phyloP scores from a whole-genome alignment of 2,888 invertebrate species.

The Heliconius sara region DNA sequence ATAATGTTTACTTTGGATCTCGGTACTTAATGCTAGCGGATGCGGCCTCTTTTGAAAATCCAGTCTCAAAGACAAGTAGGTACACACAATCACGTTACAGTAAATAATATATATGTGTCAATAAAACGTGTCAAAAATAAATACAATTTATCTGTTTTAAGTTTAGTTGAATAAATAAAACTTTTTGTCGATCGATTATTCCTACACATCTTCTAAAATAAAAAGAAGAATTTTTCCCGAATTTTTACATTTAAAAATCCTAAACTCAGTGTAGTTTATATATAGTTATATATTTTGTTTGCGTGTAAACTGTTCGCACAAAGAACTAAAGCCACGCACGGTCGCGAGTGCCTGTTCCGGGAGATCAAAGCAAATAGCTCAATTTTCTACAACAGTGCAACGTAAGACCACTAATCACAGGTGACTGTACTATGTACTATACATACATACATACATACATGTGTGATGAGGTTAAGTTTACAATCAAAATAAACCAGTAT shows the following conservation, averaged over 20 bases:
- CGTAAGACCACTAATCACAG: conserved; percentile 27
- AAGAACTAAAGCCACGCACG: conserved; percentile 19
- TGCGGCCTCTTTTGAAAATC: no score
- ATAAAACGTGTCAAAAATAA: no score
- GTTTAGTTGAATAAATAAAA: no score
- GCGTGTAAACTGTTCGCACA: conserved; percentile 2
- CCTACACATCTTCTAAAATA: no score
- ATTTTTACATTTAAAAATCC: not conserved
- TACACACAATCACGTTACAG: no score
- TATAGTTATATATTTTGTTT: not conserved
- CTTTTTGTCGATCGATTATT: no score
- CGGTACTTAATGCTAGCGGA: conserved; percentile 31
- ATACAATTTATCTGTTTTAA: no score
- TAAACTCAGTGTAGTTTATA: not conserved
- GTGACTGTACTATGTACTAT: not conserved
- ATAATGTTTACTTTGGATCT: conserved; percentile 50
- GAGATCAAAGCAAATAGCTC: conserved; percentile 1
- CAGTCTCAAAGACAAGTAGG: no score
- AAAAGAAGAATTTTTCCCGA: not conserved
- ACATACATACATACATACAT: not conserved
- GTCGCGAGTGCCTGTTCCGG: conserved; percentile 19
- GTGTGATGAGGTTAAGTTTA: no score
- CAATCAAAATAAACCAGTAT: not conserved
- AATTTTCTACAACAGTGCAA: conserved; percentile 9
- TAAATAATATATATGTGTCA: no score